Percentiles rank a stretch among this genome's conserved stretches.
phyloP scores from a whole-genome alignment of 2,113 vertebrate species.

The Centrocercus urophasianus region DNA sequence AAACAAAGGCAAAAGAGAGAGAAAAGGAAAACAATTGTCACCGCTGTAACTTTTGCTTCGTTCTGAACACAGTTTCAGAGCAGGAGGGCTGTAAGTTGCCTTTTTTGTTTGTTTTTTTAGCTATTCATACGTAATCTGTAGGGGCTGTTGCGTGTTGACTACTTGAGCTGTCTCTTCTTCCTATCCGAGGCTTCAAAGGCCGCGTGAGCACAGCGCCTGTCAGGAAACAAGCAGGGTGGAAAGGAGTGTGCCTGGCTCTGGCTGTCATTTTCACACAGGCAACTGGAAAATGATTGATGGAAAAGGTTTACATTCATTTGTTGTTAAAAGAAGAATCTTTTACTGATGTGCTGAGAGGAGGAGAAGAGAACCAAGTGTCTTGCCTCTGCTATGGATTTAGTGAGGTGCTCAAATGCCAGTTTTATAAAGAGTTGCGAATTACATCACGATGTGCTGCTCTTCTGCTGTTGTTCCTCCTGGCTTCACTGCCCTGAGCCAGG shows the following conservation, averaged over 20 bases:
- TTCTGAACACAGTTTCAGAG: neutral
- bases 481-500: slow-evolving; percentile 8
- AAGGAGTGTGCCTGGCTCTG: neutral
- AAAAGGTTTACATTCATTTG: neutral
- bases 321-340: neutral
- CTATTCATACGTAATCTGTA: neutral
- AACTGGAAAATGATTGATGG: neutral
- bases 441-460: neutral
- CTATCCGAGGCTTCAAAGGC: neutral
- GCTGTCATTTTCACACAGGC: neutral
- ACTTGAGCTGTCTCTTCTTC: neutral
- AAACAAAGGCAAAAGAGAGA: neutral
- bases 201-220: rapidly evolving
- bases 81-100: neutral
- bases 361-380: neutral
- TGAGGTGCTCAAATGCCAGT: neutral
- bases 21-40: neutral
- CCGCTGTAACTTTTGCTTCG: neutral
- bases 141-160: neutral
- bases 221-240: neutral
- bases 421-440: neutral
- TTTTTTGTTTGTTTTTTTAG: neutral
- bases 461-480: neutral
- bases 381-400: neutral
- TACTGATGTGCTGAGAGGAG: neutral